Evolutionary conservation across 2,797 vertebrate genomes (phyloP).

Genomic region (Myiotriccus ornatus): DNA sequence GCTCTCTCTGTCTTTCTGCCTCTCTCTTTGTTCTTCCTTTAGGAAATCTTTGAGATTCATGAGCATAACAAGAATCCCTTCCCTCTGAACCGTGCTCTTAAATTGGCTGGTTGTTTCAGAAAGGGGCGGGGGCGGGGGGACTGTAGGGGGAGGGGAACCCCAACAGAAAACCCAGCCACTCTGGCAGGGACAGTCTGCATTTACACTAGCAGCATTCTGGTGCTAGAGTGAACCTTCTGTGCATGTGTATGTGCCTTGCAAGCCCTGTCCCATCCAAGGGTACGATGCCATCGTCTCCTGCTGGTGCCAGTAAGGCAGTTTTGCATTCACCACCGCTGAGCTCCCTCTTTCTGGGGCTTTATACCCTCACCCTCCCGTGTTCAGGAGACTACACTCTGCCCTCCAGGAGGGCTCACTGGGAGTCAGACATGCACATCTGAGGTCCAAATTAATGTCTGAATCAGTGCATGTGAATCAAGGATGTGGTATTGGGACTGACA

Average conservation of each 20-base stretch:
- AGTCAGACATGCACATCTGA: conserved; percentile 32
- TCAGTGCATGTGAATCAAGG: conserved; percentile 33
- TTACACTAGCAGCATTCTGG: background rate
- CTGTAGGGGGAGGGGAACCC: background rate
- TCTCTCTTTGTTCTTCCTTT: conserved; percentile 53
- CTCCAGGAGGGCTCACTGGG: conserved; percentile 9
- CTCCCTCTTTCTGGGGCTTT: background rate
- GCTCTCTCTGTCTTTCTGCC: conserved; percentile 42
- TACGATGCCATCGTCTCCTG: background rate
- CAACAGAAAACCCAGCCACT: background rate
- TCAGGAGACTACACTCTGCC: background rate
- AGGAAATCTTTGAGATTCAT: conserved; percentile 63
- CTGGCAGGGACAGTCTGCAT: background rate
- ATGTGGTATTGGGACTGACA: conserved; percentile 42
- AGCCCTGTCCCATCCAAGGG: background rate
- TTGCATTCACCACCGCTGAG: background rate
- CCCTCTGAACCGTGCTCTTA: conserved; percentile 36
- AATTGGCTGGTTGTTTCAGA: conserved; percentile 32
- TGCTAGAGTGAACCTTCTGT: background rate
- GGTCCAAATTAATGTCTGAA: conserved; percentile 59
- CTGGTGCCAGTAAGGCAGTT: background rate
- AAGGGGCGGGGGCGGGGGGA: background rate
- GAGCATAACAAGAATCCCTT: conserved; percentile 19
- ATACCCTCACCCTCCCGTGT: background rate
- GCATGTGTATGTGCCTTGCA: background rate